Conservation (phyloP, 53 echinoderm and acorn worm species). For the Luidia sarsii region DNA sequence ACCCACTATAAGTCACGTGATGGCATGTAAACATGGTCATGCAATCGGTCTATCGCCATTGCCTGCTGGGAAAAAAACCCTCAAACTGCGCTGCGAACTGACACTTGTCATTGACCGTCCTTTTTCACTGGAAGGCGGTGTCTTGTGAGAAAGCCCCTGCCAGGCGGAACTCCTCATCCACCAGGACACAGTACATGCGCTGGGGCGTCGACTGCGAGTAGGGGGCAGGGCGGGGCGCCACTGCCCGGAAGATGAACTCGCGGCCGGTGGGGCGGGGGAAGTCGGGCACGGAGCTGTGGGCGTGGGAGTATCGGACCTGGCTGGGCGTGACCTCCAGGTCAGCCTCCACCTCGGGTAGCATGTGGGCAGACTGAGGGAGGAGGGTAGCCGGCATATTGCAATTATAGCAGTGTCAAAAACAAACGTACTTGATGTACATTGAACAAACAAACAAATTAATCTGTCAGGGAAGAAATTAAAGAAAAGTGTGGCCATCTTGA, state of each 20-base stretch:
- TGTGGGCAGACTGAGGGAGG: conserved; percentile 80
- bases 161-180: conserved; percentile 88
- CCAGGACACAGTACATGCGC: conserved; percentile 93
- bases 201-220: conserved; percentile 90
- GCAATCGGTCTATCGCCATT: too few species aligned
- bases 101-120: too few species aligned
- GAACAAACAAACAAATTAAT: too few species aligned
- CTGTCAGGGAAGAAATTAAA: too few species aligned
- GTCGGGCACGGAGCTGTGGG: conserved; percentile 78
- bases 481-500: too few species aligned
- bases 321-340: conserved; percentile 24
- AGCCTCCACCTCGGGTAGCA: conserved; percentile 76
- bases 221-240: conserved; percentile 79
- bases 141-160: conserved; percentile 96
- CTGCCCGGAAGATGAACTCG: conserved; percentile 86
- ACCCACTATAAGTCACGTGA: too few species aligned
- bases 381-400: too few species aligned
- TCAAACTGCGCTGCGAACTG: too few species aligned
- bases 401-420: too few species aligned
- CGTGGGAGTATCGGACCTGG: conserved; percentile 14
- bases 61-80: too few species aligned
- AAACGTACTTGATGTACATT: too few species aligned
- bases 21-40: too few species aligned
- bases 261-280: conserved; percentile 92
- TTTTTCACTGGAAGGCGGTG: conserved; percentile 94